Conservation (phyloP, 2,888 invertebrate species). For the Cryptus viduatorius region DNA sequence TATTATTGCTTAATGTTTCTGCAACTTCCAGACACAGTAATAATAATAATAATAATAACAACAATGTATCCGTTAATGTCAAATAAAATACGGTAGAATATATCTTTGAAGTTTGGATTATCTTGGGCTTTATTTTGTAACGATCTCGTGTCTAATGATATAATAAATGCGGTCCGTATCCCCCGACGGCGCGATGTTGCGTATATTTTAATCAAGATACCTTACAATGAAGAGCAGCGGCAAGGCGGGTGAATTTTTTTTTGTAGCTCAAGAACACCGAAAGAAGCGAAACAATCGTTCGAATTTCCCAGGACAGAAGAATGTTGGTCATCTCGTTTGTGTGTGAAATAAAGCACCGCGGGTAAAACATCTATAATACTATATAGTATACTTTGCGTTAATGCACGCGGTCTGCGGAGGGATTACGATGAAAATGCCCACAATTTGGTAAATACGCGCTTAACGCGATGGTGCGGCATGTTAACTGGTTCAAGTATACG, state of each 20-base stretch:
- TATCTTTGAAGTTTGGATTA: not conserved
- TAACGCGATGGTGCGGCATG: conserved; percentile 5
- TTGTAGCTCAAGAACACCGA: conserved; percentile 76
- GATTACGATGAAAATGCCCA: conserved; percentile 71
- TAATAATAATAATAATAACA: no score
- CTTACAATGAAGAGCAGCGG: conserved; percentile 39
- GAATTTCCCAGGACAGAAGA: conserved; percentile 73
- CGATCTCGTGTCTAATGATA: conserved; percentile 37
- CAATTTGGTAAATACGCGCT: conserved; percentile 46
- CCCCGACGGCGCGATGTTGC: conserved; percentile 3
- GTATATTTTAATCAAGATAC: conserved; percentile 47
- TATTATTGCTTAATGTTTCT: not conserved
- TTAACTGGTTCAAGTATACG: conserved; percentile 53
- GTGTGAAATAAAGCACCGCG: conserved; percentile 74
- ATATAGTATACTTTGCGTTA: conserved; percentile 40
- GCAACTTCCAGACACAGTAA: not conserved
- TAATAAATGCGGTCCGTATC: conserved; percentile 21
- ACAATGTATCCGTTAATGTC: conserved; percentile 8
- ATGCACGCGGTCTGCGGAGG: conserved; percentile 65
- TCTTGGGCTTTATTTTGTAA: conserved; percentile 38
- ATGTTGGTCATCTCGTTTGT: conserved; percentile 72
- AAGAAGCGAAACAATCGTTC: conserved; percentile 74
- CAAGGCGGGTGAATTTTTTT: conserved; percentile 64
- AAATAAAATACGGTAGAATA: not conserved
- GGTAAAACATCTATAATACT: conserved; percentile 47